These are phyloP conservation scores for Glareola pratincola DNA, from an alignment of 2,113 vertebrate species.

Conservation along the genomic window DNA sequence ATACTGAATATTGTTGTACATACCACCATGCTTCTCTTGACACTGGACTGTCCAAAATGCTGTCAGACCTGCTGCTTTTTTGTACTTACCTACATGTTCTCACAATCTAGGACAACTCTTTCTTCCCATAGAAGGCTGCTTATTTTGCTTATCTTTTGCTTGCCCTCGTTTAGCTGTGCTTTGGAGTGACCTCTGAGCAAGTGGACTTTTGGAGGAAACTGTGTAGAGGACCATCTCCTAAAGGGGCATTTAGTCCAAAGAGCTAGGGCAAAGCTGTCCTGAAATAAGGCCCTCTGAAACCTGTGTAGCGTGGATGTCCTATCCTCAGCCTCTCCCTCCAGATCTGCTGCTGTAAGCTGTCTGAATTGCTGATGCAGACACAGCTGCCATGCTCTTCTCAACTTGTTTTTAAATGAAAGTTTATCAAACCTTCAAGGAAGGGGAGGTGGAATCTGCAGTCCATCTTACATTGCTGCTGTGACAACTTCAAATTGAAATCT, in stretches of 20 bases:
- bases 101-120: neutral
- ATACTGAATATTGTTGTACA: neutral
- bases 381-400: neutral
- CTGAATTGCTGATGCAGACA: neutral
- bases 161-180: neutral
- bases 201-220: neutral
- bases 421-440: neutral
- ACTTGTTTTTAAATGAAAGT: neutral
- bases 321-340: neutral
- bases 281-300: neutral
- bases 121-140: neutral
- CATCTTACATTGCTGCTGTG: neutral
- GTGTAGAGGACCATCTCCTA: neutral
- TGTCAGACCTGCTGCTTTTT: neutral
- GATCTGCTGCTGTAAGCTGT: neutral
- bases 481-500: neutral
- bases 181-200: neutral
- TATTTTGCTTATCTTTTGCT: neutral
- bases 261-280: neutral
- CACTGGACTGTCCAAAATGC: neutral
- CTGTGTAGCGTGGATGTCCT: neutral
- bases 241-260: neutral
- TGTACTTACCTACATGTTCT: neutral
- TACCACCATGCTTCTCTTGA: neutral
- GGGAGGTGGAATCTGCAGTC: neutral